Evolutionary conservation across 2,797 vertebrate species (phyloP).

Genomic region (Sebastes vulpes): DNA sequence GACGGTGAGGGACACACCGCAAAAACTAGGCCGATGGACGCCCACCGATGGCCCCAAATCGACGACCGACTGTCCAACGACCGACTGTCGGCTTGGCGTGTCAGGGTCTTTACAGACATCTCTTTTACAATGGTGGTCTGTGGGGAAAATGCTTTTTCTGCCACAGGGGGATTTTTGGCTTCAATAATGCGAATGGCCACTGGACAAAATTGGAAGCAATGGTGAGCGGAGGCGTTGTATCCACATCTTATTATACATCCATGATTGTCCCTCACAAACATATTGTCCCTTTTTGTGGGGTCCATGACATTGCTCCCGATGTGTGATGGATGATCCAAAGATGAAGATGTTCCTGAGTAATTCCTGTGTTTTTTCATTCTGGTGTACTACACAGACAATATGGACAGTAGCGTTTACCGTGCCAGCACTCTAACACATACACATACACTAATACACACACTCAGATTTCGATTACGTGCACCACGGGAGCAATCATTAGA

Average conservation of each 20-base stretch:
- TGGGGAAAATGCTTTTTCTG: background rate
- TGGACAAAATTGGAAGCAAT: background rate
- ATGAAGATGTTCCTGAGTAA: background rate
- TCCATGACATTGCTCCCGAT: background rate
- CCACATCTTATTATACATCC: background rate
- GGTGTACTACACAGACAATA: background rate
- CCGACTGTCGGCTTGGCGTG: background rate
- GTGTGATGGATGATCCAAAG: background rate
- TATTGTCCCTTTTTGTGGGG: background rate
- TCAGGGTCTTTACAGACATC: background rate
- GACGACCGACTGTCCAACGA: no score
- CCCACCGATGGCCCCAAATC: no score
- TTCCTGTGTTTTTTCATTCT: background rate
- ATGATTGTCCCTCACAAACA: background rate
- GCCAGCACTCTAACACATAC: background rate
- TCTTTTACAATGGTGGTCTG: no score
- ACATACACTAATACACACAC: background rate
- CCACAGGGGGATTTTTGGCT: background rate
- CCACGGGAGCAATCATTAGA: constrained; percentile 48
- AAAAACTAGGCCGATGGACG: no score
- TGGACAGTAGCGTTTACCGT: background rate
- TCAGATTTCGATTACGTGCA: constrained; percentile 1
- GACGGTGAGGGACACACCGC: no score
- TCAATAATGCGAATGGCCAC: background rate
- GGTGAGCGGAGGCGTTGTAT: background rate